Evolutionary conservation across 2,113 vertebrate species (phyloP).

Genomic region (Todiramphus chloris): DNA sequence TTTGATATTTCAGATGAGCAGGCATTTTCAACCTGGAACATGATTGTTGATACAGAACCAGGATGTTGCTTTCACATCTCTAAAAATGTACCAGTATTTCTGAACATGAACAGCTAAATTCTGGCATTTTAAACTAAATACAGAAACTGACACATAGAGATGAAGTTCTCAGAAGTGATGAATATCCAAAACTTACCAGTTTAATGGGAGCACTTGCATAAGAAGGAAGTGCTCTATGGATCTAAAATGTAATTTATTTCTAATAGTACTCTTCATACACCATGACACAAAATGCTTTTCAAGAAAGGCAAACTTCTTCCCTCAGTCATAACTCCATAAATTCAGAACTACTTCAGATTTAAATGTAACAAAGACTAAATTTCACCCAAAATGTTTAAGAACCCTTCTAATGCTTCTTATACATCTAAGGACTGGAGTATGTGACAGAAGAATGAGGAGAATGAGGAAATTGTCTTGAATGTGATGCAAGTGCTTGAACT

Average conservation of each 20-base stretch:
- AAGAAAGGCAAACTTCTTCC: not conserved
- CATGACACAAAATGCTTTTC: not conserved
- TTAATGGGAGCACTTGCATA: not conserved
- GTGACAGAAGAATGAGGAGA: not conserved
- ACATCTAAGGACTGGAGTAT: not conserved
- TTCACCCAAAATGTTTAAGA: not conserved
- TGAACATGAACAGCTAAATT: not conserved
- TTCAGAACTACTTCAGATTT: not conserved
- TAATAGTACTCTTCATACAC: not conserved
- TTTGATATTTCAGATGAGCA: not conserved
- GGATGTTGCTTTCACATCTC: not conserved
- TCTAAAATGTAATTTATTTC: conserved; percentile 8
- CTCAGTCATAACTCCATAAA: not conserved
- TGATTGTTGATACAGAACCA: not conserved
- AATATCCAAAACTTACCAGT: not conserved
- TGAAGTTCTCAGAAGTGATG: not conserved
- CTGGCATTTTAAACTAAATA: not conserved
- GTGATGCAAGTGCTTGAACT: rapidly evolving
- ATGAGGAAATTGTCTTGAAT: not conserved
- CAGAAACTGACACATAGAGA: not conserved
- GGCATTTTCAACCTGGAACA: not conserved
- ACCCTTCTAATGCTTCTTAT: not conserved
- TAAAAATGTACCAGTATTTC: not conserved
- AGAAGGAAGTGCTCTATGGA: not conserved
- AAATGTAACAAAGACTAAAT: not conserved